phyloP scores from a whole-genome alignment of 2,888 invertebrate genomes.

The Mellilla xanthometata region DNA sequence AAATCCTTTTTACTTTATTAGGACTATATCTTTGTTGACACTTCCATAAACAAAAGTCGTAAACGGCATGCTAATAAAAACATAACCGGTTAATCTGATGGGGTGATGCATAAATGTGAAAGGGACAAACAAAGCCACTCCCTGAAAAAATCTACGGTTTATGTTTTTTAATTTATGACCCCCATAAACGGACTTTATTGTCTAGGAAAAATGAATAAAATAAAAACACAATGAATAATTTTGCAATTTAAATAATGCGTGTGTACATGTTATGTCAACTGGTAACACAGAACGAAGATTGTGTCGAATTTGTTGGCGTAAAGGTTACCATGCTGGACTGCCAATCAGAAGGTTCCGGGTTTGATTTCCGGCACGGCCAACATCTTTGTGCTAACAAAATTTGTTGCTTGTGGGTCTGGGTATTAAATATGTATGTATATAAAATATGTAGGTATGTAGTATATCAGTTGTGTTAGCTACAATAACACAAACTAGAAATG shows the following conservation, averaged over 20 bases:
- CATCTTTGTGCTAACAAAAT: no score
- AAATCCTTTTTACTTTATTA: no score
- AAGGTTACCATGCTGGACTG: slow-evolving; percentile 9
- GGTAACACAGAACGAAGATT: slow-evolving; percentile 1
- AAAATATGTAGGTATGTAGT: no score
- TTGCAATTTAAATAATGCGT: slow-evolving; percentile 7
- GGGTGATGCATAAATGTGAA: slow-evolving; percentile 1
- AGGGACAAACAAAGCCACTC: neutral
- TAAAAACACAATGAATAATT: slow-evolving; percentile 20
- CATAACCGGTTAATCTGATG: slow-evolving; percentile 8
- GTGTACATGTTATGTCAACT: slow-evolving; percentile 2
- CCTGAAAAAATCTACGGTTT: slow-evolving; percentile 9
- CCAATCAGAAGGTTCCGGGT: no score
- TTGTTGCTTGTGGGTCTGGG: no score
- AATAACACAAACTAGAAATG: no score
- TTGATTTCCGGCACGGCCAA: no score
- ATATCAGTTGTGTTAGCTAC: no score
- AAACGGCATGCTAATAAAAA: slow-evolving; percentile 2
- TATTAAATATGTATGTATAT: no score
- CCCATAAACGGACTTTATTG: slow-evolving; percentile 17
- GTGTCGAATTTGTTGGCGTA: slow-evolving; percentile 15
- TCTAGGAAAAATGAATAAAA: slow-evolving; percentile 17
- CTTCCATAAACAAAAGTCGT: neutral
- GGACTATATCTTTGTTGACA: no score
- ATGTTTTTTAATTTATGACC: slow-evolving; percentile 13